Percentiles rank a stretch among this genome's conserved stretches.
phyloP scores from a whole-genome alignment of 2,113 vertebrate genomes.

The Macrotis lagotis region DNA sequence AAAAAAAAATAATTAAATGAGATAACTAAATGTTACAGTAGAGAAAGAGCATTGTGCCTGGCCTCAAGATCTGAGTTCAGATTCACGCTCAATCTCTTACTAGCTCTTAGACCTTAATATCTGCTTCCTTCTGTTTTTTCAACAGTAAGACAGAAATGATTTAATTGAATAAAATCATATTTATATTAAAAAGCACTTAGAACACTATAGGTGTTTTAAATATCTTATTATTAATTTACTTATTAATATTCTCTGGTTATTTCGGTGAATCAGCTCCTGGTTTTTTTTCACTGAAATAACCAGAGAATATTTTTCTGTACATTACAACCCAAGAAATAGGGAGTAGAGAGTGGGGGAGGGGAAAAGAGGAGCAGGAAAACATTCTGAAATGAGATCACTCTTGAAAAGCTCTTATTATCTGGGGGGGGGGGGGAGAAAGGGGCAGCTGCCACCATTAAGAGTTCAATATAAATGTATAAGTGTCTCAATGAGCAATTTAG shows the following conservation, averaged over 20 bases:
- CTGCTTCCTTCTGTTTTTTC: background rate
- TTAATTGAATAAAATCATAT: background rate
- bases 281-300: conserved; percentile 69
- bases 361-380: conserved; percentile 32
- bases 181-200: background rate
- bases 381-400: conserved; percentile 71
- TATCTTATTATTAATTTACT: background rate
- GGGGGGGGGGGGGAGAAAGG: background rate
- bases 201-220: background rate
- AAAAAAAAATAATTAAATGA: no score
- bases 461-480: conserved; percentile 77
- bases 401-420: conserved; percentile 72
- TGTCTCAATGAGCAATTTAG: conserved; percentile 63
- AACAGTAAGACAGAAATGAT: background rate
- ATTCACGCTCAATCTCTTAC: background rate
- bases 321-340: background rate
- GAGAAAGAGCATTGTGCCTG: background rate
- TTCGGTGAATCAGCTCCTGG: conserved; percentile 51
- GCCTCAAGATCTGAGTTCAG: background rate
- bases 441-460: conserved; percentile 71
- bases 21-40: background rate
- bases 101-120: background rate
- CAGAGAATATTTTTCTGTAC: background rate
- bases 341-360: background rate
- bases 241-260: no score